Base-by-base conservation (phyloP, 2,113 vertebrate species). In the Odobenus rosmarus region DNA sequence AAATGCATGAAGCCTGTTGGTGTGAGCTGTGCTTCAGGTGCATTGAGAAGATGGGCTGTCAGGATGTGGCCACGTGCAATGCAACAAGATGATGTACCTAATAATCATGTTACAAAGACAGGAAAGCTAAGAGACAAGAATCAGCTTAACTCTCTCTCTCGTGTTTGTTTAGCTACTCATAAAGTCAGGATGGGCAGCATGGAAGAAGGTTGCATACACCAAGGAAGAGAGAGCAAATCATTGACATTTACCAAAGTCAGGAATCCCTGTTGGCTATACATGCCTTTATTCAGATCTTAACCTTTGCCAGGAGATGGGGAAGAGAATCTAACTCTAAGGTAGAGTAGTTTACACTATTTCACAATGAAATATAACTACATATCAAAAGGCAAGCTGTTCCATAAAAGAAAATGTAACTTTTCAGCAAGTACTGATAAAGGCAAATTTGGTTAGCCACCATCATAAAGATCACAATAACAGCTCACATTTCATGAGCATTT, bases 261-360 rank as follows among this genome's bases (percentile, higher is more conserved):
- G 72, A 98, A 89, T 97, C 88, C 76, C 97, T 93, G 81, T 79
- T 96, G 96, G 97, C 90, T 83, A 84, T 77, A 49, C 59, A 71
- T 19, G 85, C 80, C 94, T 98, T 98, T 97, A 98, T 98, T 98
- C 97, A 98, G 95, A 97, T 96, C 97, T 95, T 97, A 98, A 98
- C 97, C 95, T 98, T 98, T 97, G 72, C 81, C 46, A 64, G 12
- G 74, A 96, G 88, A 74, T 90, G 24, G n/a, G 84, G 57, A 97
- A 96, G 96, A 96, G 86, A 93, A 96, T 98, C 95, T 90, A 97
- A 97, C 96, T 97, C 93, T 83, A 97, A 91, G 93, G 64, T 84
- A 97, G 80, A 96, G 61, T 90, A 88, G 82, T 95, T 96, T 98
- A 95, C 93, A 96, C 96, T 96, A 93, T 97, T 98, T 97, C 55